Percentiles rank a stretch among this genome's conserved stretches.
phyloP scores from a whole-genome alignment of 2,113 vertebrate genomes.

The Crotalus helleri region DNA sequence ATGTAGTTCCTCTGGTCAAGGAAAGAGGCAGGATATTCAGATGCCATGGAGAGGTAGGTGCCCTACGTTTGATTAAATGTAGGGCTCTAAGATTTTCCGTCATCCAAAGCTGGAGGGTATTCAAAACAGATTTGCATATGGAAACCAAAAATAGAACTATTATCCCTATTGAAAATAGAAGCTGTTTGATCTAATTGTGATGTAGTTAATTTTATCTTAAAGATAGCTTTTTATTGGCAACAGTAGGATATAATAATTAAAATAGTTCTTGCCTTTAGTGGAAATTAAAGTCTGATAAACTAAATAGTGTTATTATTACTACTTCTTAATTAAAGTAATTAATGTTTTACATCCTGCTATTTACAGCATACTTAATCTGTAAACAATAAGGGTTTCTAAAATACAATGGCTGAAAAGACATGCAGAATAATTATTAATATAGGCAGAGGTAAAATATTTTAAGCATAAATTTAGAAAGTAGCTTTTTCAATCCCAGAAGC shows the following conservation, averaged over 20 bases:
- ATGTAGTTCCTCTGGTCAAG: background rate
- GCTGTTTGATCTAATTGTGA: background rate
- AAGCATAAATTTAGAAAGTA: background rate
- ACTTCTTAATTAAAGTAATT: background rate
- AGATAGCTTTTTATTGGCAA: background rate
- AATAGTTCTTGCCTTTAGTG: background rate
- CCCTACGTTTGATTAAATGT: background rate
- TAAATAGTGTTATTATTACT: background rate
- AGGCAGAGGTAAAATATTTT: constrained; percentile 19
- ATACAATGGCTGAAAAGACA: constrained; percentile 3
- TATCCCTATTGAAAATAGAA: background rate
- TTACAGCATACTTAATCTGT: constrained; percentile 1
- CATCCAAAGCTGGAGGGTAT: background rate
- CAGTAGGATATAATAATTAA: background rate
- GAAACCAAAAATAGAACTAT: background rate
- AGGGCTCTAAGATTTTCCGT: background rate
- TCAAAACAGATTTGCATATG: background rate
- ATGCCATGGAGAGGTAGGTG: constrained; percentile 1
- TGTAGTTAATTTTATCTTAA: background rate
- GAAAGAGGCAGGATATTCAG: constrained; percentile 12
- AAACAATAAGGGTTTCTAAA: constrained; percentile 10
- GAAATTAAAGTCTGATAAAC: background rate
- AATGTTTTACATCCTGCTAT: background rate
- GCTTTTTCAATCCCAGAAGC: background rate
- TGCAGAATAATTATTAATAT: background rate